A percentile compares a stretch with the other conserved stretches of the same genome.
Evolutionary conservation across 1,140 invertebrate genomes (phyloP).

Genomic region (Pissodes strobi): DNA sequence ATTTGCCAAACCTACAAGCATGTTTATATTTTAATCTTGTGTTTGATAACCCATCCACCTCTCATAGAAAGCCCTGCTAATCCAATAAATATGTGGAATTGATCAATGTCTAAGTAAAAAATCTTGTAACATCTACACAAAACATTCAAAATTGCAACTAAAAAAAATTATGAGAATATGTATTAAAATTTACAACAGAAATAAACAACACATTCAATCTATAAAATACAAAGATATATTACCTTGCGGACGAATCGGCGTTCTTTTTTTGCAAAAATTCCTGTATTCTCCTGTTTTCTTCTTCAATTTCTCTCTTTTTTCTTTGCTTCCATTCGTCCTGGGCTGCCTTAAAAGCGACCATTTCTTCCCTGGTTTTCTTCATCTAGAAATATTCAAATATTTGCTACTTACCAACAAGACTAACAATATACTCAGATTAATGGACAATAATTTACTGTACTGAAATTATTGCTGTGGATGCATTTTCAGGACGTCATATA

Average conservation of each 20-base stretch:
- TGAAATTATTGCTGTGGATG: neutral
- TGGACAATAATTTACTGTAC: neutral
- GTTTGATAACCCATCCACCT: too few relatives aligned
- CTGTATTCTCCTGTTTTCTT: constrained; percentile 53
- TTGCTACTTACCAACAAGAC: neutral
- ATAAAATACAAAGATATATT: constrained; percentile 9
- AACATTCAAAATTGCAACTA: too few relatives aligned
- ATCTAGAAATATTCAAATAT: too few relatives aligned
- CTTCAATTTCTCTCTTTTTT: constrained; percentile 49
- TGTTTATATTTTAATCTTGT: too few relatives aligned
- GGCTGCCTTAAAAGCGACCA: constrained; percentile 50
- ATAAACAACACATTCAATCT: neutral
- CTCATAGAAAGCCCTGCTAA: too few relatives aligned
- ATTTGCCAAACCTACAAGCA: too few relatives aligned
- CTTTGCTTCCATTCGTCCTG: constrained; percentile 53
- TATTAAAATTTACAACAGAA: neutral
- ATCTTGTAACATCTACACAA: too few relatives aligned
- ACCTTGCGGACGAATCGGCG: constrained; percentile 37
- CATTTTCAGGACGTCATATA: too few relatives aligned
- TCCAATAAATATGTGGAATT: too few relatives aligned
- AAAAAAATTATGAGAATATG: neutral
- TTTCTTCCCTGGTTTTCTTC: constrained; percentile 53
- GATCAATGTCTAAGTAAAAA: too few relatives aligned
- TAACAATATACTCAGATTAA: neutral
- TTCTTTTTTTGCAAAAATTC: constrained; percentile 48